Base-by-base conservation (phyloP, 2,888 invertebrate species). In the Sipha maydis region DNA sequence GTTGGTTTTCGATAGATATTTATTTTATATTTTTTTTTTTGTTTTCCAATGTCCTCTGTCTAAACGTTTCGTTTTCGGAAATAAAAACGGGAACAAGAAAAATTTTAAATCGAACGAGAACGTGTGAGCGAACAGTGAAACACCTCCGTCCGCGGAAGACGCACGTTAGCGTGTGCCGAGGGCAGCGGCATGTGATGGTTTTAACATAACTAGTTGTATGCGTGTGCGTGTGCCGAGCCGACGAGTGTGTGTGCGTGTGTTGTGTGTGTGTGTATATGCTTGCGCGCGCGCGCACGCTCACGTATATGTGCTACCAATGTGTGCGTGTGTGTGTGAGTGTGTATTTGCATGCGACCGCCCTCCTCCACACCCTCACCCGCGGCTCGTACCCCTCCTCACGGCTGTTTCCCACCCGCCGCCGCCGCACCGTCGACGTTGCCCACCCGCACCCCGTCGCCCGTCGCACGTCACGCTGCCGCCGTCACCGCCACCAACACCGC, bases 91-190 rank as follows among this genome's bases (percentile, higher is more conserved):
- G 0, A 9, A 67, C 9, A 25, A 25, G 11, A 25, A 61, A 38
- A 76, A 31, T 5, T 38, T 76, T 19, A 61, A 21, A 61, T 21
- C 34, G 41, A 14, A 77, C 67, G 78, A 31, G 48, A 48, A 69
- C 61, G 79, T 19, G 34, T 28, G 31, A 76, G 54, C 77, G 73
- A 79, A 19, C 79, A 75, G 79, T 48, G 67, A 88, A 75, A 88
- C 88, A 88, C 88, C 88, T 82, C 88, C 88, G 88, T 88, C 88
- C 80, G 88, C 82, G 88, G 88, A 88, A 88, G 88, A 88, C 88
- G 88, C 88, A 88, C 80, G 88, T 88, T 88, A 88, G 88, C 88
- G 88, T 88, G 88, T 88, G 88, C 88, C 88, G 88, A 88, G 82
- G 88, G 88, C 88, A 48, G 88, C 88, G 56, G 88, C 88, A 88